phyloP scores from a whole-genome alignment of 2,888 invertebrate genomes.

The Norana najaformis region DNA sequence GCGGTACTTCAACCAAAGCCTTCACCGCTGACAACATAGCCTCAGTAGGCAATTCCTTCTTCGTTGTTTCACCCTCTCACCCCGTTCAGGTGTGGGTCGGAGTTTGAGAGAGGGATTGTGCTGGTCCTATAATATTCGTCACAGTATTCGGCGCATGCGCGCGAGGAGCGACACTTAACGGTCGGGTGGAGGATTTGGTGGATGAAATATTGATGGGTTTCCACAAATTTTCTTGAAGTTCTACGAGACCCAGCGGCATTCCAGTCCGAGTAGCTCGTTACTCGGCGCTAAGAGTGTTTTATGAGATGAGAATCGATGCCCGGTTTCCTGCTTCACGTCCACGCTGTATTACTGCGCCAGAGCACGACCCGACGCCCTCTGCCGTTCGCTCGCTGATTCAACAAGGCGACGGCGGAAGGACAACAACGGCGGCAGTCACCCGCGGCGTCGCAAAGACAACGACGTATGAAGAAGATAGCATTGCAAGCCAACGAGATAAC shows the following conservation, averaged over 20 bases:
- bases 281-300: slow-evolving; percentile 24
- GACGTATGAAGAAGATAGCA: too few relatives aligned
- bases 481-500: too few relatives aligned
- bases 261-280: neutral
- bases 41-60: too few relatives aligned
- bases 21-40: too few relatives aligned
- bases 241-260: neutral
- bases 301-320: slow-evolving; percentile 4
- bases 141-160: neutral
- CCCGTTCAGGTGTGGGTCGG: too few relatives aligned
- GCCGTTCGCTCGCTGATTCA: neutral
- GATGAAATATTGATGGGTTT: slow-evolving; percentile 21
- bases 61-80: too few relatives aligned
- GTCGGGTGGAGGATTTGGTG: neutral
- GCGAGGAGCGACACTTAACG: neutral
- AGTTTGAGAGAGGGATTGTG: too few relatives aligned
- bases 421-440: too few relatives aligned
- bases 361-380: neutral
- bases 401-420: too few relatives aligned
- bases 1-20: too few relatives aligned
- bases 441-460: neutral
- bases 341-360: neutral
- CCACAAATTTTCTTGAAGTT: neutral
- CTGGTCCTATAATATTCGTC: neutral
- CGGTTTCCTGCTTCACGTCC: neutral